A percentile compares a stretch with the other conserved stretches of the same genome.
Conservation (phyloP, 2,888 invertebrate species). For the Acronicta leporina region DNA sequence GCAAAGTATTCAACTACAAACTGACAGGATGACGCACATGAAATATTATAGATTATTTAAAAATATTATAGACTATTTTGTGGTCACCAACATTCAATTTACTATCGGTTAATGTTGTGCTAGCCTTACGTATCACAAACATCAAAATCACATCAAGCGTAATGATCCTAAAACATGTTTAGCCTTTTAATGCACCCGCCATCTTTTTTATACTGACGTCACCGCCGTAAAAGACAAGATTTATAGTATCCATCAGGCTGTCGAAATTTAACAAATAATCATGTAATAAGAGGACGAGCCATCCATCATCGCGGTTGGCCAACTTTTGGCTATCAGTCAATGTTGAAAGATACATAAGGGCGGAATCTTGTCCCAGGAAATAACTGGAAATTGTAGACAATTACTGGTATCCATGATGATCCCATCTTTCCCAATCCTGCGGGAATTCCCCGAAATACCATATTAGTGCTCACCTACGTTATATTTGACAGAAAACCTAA, state of each 20-base stretch:
- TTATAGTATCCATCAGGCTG: constrained; percentile 44
- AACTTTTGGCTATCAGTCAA: constrained; percentile 44
- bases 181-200: constrained; percentile 24
- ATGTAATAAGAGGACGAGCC: constrained; percentile 30
- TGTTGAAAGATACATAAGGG: constrained; percentile 19
- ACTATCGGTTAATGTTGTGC: too few species aligned
- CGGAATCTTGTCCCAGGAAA: constrained; percentile 1
- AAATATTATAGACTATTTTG: too few species aligned
- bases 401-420: not conserved
- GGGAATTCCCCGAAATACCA: too few species aligned
- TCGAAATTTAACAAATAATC: constrained; percentile 55
- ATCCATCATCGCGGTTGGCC: constrained; percentile 38
- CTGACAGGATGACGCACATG: too few species aligned
- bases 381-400: constrained; percentile 5
- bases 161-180: constrained; percentile 31
- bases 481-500: too few species aligned
- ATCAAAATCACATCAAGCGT: not conserved
- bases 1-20: too few species aligned
- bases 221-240: constrained; percentile 36
- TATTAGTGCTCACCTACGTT: too few species aligned
- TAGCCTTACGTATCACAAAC: not conserved
- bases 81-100: not conserved
- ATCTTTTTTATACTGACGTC: constrained; percentile 29
- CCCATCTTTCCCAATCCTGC: too few species aligned
- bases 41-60: too few species aligned